Conservation (phyloP, 2,113 vertebrate genomes). For the Nothobranchius furzeri region DNA sequence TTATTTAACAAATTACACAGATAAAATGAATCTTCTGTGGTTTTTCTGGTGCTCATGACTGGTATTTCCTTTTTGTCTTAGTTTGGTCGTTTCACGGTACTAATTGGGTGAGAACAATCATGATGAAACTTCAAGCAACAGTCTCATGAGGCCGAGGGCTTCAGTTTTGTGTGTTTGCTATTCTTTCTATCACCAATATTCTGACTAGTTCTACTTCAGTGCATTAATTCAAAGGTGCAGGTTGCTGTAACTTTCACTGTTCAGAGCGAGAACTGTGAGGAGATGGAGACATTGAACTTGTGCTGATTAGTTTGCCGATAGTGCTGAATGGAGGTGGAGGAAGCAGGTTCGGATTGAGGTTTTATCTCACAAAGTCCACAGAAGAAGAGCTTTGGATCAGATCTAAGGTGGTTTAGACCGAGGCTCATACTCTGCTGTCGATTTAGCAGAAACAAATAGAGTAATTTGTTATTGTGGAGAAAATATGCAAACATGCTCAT, state of each 20-base stretch:
- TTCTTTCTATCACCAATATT: conserved; percentile 16
- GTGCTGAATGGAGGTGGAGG: neutral
- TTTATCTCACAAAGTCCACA: neutral
- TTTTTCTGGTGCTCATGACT: conserved; percentile 18
- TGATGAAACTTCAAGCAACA: conserved; percentile 58
- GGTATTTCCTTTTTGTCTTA: conserved; percentile 11
- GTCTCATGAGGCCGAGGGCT: conserved; percentile 7
- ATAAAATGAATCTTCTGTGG: conserved; percentile 24
- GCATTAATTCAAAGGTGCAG: conserved; percentile 6
- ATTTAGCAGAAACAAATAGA: neutral
- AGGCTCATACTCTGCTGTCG: neutral
- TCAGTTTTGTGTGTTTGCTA: conserved; percentile 1
- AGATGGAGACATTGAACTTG: neutral
- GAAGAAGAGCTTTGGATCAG: neutral
- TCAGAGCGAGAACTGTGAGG: neutral
- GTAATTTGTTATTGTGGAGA: neutral
- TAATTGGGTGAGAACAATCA: conserved; percentile 33
- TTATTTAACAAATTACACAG: conserved; percentile 22
- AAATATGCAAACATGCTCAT: neutral
- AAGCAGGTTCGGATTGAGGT: neutral
- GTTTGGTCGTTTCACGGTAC: conserved; percentile 19
- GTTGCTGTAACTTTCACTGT: neutral
- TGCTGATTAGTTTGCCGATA: neutral
- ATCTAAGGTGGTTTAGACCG: conserved; percentile 10
- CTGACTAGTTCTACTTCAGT: neutral